Percentiles rank a stretch among this genome's conserved stretches.
These are phyloP conservation scores for Lysiphlebus fabarum DNA, from an alignment of 1,140 invertebrate species.

Conservation along the genomic window DNA sequence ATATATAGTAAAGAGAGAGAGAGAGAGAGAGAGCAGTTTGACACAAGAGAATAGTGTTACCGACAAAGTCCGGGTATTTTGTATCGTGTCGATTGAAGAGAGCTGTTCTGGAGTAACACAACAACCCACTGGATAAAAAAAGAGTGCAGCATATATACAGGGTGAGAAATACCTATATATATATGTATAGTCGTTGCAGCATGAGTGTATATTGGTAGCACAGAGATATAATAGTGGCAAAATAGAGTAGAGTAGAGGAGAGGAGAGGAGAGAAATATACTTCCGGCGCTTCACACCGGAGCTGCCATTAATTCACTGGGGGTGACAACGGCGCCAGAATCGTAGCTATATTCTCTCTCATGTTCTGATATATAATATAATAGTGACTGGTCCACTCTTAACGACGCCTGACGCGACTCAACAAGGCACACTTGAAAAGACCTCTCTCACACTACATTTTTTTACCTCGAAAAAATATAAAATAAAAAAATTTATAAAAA, in stretches of 20 bases:
- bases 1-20: no score
- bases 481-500: no score
- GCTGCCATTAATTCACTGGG: slow-evolving; percentile 23
- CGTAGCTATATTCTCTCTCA: neutral
- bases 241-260: slow-evolving; percentile 1
- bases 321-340: slow-evolving; percentile 25
- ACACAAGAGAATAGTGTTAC: no score
- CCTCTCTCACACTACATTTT: neutral
- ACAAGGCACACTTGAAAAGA: neutral
- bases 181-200: slow-evolving; percentile 11
- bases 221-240: neutral
- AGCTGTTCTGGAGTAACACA: no score
- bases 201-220: neutral
- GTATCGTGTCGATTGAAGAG: no score
- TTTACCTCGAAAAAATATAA: neutral
- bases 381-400: slow-evolving; percentile 11
- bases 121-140: no score
- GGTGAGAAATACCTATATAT: neutral
- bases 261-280: slow-evolving; percentile 12
- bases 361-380: slow-evolving; percentile 25
- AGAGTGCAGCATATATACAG: no score
- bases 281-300: slow-evolving; percentile 21
- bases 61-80: no score
- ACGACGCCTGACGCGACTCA: slow-evolving; percentile 16
- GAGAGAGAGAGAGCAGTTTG: no score